Evolutionary conservation across 2,113 vertebrate species (phyloP).

Genomic region (Myiozetetes cayanensis): DNA sequence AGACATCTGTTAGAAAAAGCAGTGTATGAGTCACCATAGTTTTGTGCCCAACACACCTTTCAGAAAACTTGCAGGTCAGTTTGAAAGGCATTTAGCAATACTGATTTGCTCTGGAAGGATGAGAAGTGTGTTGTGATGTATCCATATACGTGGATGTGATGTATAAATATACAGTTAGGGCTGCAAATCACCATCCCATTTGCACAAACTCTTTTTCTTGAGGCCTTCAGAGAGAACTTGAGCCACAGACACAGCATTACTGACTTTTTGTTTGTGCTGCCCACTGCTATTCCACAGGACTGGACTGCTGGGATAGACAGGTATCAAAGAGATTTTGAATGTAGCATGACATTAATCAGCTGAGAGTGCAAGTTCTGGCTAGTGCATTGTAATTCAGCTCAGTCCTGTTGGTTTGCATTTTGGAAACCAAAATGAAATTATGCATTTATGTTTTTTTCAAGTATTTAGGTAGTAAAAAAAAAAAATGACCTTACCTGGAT

Average conservation of each 20-base stretch:
- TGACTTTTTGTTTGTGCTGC: not conserved
- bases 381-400: accelerated
- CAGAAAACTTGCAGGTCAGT: not conserved
- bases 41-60: not conserved
- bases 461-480: not conserved
- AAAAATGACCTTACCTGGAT: not conserved
- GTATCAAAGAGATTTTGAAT: not conserved
- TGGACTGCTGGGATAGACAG: not conserved
- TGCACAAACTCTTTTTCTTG: not conserved
- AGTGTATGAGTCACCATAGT: not conserved
- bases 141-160: not conserved
- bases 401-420: not conserved
- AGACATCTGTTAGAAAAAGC: not conserved
- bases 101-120: not conserved
- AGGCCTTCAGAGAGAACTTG: not conserved
- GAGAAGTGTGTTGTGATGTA: not conserved
- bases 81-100: not conserved
- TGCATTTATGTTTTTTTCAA: not conserved
- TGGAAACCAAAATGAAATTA: not conserved
- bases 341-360: no score
- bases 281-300: not conserved
- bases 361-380: not conserved
- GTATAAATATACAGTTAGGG: not conserved
- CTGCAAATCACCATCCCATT: not conserved
- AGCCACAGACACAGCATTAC: not conserved